Percentiles rank a stretch among this genome's conserved stretches.
Conservation (phyloP, 2,797 vertebrate species). For the Neosilurus mollespiculum region DNA sequence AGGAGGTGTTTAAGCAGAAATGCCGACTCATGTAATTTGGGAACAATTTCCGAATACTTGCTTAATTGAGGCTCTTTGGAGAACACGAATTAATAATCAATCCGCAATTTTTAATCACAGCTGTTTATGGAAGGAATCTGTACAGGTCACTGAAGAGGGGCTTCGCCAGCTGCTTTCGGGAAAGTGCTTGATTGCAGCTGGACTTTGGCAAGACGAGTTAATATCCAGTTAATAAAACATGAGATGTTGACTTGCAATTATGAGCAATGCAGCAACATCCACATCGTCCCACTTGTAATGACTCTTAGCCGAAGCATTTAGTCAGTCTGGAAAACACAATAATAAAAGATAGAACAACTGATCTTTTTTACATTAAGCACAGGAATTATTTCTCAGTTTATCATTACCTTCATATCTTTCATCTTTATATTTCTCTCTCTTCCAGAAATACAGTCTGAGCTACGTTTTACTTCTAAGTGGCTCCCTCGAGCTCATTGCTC, state of each 20-base stretch:
- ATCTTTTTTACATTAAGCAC: neutral
- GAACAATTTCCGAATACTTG: neutral
- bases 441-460: neutral
- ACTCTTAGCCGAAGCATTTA: too few relatives aligned
- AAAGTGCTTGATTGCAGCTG: conserved; percentile 16
- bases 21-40: too few relatives aligned
- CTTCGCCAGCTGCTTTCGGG: conserved; percentile 5
- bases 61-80: too few relatives aligned
- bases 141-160: conserved; percentile 17
- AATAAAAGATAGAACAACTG: neutral
- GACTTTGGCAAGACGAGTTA: neutral
- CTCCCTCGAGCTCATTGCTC: conserved; percentile 14
- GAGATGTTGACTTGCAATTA: conserved; percentile 4
- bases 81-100: neutral
- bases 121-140: conserved; percentile 17
- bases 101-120: neutral
- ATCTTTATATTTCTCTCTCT: neutral
- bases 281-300: neutral
- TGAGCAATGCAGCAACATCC: neutral
- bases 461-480: conserved; percentile 19
- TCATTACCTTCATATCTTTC: neutral
- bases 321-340: neutral
- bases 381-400: neutral
- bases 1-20: neutral
- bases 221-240: conserved; percentile 10